phyloP scores from a whole-genome alignment of 2,797 vertebrate species.

The Nothura maculosa region DNA sequence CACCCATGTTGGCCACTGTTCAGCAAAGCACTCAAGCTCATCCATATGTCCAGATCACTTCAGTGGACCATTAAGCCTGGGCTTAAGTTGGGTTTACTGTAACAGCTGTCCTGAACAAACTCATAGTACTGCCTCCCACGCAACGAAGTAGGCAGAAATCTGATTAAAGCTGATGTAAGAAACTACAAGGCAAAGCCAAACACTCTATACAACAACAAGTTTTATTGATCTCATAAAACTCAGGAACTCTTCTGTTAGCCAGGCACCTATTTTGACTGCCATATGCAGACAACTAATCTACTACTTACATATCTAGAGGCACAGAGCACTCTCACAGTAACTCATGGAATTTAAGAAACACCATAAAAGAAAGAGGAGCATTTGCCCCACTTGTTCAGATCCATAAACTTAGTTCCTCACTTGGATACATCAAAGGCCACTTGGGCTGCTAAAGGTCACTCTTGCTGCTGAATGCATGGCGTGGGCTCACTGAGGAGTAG shows the following conservation, averaged over 20 bases:
- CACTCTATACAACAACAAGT: conserved; percentile 39
- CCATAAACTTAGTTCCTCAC: background rate
- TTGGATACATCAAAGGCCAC: background rate
- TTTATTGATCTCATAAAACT: conserved; percentile 59
- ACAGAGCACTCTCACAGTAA: background rate
- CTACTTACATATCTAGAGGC: background rate
- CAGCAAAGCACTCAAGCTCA: background rate
- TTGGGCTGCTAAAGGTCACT: background rate
- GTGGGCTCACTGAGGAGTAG: background rate
- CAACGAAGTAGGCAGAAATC: background rate
- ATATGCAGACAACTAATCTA: background rate
- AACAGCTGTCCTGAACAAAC: background rate
- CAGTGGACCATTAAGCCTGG: background rate
- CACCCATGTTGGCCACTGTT: background rate
- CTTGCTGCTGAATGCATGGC: background rate
- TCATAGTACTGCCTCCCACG: background rate
- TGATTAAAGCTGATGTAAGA: conserved; percentile 22
- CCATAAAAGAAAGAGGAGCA: background rate
- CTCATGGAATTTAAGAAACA: background rate
- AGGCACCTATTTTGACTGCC: conserved; percentile 30
- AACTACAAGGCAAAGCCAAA: conserved; percentile 5
- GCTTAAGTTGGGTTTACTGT: background rate
- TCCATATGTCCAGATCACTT: background rate
- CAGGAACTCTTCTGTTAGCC: conserved; percentile 29
- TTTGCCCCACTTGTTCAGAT: background rate